Evolutionary conservation across 2,888 invertebrate species (phyloP).

Genomic region (Chaitophorus viminalis): DNA sequence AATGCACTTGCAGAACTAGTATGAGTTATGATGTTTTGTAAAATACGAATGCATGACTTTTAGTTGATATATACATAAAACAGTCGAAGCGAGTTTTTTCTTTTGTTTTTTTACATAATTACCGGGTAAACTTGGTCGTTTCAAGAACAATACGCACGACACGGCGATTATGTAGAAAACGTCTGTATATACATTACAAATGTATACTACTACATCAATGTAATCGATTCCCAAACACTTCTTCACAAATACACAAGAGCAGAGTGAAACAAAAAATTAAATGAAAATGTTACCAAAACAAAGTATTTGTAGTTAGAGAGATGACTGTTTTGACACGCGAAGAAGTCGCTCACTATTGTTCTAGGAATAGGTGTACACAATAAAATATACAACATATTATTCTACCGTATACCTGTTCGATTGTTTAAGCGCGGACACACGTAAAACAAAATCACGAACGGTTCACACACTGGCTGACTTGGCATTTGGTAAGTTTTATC

Average conservation of each 20-base stretch:
- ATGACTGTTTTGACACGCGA: constrained; percentile 42
- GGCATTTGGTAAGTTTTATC: constrained; percentile 25
- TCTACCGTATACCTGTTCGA: not conserved
- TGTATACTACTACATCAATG: not conserved
- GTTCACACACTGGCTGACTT: constrained; percentile 49
- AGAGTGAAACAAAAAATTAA: not conserved
- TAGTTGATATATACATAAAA: too few species aligned
- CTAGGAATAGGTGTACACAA: not conserved
- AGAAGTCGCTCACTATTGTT: constrained; percentile 23
- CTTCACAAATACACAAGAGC: not conserved
- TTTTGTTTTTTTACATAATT: not conserved
- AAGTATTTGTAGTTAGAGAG: constrained; percentile 6
- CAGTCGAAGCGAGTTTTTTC: too few species aligned
- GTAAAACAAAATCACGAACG: not conserved
- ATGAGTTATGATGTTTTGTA: too few species aligned
- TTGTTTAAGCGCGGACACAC: not conserved
- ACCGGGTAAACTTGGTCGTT: not conserved
- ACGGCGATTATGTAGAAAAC: not conserved
- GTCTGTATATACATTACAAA: not conserved
- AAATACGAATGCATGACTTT: too few species aligned
- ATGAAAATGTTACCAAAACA: constrained; percentile 20
- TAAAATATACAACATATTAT: too few species aligned
- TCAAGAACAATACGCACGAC: constrained; percentile 1
- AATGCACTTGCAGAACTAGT: too few species aligned
- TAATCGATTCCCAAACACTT: not conserved